Evolutionary conservation across 2,888 invertebrate species (phyloP), one percentile per base, ranked within the genome.

Genomic region (Melanotus villosus): DNA sequence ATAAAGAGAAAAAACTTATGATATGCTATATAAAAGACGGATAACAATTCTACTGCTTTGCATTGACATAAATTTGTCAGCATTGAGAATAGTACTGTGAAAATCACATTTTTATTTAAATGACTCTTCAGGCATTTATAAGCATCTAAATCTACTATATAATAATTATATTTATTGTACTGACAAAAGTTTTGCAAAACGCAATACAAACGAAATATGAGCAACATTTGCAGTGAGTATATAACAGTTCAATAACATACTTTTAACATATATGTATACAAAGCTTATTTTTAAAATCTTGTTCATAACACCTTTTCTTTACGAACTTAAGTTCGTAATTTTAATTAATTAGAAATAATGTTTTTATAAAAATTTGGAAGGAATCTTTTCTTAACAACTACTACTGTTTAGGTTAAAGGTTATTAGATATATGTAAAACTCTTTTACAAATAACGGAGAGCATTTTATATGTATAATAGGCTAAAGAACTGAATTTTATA

Each of bases 281-380:
- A n/a, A n/a, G n/a, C n/a, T n/a, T n/a, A n/a, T n/a, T n/a, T n/a
- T n/a, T n/a, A n/a, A n/a, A n/a, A n/a, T n/a, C n/a, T n/a, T n/a
- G n/a, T n/a, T n/a, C n/a, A n/a, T n/a, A n/a, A n/a, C n/a, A n/a
- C n/a, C n/a, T n/a, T n/a, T n/a, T n/a, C n/a, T n/a, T n/a, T n/a
- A n/a, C n/a, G n/a, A n/a, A n/a, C n/a, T n/a, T n/a, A n/a, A n/a
- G n/a, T n/a, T n/a, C n/a, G n/a, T n/a, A n/a, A n/a, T n/a, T n/a
- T n/a, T n/a, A n/a, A n/a, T n/a, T n/a, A n/a, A n/a, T n/a, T n/a
- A n/a, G n/a, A n/a, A n/a, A n/a, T n/a, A n/a, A n/a, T n/a, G n/a
- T n/a, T n/a, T n/a, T 47, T 50, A 26, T 50, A 62, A 62, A 62
- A 62, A 52, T 52, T 52, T 62, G 62, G 62, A 62, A 62, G 62